phyloP scores from a whole-genome alignment of 1,140 invertebrate genomes.

The Halesus radiatus region DNA sequence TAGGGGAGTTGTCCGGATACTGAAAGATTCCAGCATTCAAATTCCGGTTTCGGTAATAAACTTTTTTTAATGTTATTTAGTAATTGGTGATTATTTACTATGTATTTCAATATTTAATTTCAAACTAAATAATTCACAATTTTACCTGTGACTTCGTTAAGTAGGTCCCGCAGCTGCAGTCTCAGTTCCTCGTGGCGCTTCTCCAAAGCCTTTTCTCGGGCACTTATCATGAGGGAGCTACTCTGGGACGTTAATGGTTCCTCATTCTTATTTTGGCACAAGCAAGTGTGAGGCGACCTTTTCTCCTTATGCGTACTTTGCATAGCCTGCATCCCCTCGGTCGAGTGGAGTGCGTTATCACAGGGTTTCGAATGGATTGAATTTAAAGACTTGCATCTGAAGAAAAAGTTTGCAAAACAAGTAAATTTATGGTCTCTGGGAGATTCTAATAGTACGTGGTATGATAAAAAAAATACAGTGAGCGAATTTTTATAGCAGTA shows the following conservation, averaged over 20 bases:
- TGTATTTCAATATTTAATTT: too few species aligned
- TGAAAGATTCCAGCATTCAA: too few species aligned
- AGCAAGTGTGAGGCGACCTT: background rate
- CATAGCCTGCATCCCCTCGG: background rate
- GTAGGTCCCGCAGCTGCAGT: slow-evolving; percentile 30
- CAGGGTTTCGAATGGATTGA: slow-evolving; percentile 36
- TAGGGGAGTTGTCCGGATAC: too few species aligned
- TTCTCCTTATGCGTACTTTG: background rate
- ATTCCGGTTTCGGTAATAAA: too few species aligned
- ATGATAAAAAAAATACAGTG: too few species aligned
- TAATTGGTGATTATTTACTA: too few species aligned
- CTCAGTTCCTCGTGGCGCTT: slow-evolving; percentile 31
- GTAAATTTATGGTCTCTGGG: background rate
- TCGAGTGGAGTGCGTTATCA: slow-evolving; percentile 19
- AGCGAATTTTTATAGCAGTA: too few species aligned
- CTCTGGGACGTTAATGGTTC: background rate
- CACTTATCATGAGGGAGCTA: background rate
- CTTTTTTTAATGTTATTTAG: too few species aligned
- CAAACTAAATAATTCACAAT: too few species aligned
- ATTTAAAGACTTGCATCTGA: slow-evolving; percentile 45
- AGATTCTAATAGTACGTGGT: too few species aligned
- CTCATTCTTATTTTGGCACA: slow-evolving; percentile 21
- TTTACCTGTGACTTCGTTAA: slow-evolving; percentile 29
- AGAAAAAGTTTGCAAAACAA: slow-evolving; percentile 8
- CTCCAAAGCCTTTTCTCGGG: slow-evolving; percentile 24